Percentiles rank a stretch among this genome's conserved stretches.
Conservation (phyloP, 2,113 vertebrate genomes). For the Recurvirostra avosetta region DNA sequence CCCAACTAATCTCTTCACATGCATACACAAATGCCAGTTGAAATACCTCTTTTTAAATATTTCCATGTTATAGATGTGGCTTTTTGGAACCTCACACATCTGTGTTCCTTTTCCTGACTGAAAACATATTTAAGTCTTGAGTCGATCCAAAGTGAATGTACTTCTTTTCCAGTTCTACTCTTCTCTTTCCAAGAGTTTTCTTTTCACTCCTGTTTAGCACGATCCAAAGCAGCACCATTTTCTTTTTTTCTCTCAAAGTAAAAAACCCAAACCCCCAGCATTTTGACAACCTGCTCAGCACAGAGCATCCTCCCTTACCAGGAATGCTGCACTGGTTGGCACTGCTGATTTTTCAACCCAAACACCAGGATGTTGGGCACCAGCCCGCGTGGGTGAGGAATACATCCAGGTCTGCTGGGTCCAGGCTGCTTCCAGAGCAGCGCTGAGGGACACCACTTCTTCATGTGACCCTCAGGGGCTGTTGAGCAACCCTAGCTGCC, state of each 20-base stretch:
- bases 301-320: background rate
- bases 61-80: background rate
- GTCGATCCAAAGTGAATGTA: background rate
- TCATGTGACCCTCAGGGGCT: background rate
- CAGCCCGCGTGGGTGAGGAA: background rate
- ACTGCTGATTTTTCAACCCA: background rate
- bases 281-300: background rate
- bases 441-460: background rate
- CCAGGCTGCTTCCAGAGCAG: background rate
- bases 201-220: background rate
- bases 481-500: background rate
- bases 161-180: background rate
- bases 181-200: background rate
- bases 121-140: background rate
- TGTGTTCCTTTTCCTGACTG: background rate
- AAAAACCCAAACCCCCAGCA: accelerated
- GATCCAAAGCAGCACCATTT: background rate
- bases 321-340: background rate
- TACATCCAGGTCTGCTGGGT: too few relatives aligned
- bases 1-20: accelerated
- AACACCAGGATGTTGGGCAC: background rate
- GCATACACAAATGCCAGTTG: too few relatives aligned
- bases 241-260: background rate
- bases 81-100: background rate
- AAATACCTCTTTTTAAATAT: background rate